Conservation (phyloP, 2,797 vertebrate species). For the Crax fasciolata region DNA sequence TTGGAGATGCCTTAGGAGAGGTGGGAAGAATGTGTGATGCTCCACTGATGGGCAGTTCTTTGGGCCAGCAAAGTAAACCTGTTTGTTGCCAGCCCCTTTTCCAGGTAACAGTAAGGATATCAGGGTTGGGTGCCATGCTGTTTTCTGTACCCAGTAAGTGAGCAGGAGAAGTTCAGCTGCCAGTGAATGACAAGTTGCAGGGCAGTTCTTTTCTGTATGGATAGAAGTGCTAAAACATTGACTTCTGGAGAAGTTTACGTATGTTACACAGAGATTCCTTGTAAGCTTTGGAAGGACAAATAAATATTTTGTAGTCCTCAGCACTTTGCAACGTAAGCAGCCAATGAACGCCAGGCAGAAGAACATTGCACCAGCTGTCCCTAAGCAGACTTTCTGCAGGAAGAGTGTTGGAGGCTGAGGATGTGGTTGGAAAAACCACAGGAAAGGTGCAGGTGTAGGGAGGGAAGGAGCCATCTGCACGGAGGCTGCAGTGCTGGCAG, state of each 20-base stretch:
- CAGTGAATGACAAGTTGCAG: background rate
- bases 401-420: background rate
- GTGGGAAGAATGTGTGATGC: background rate
- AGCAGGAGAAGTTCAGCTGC: background rate
- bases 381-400: background rate
- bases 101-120: background rate
- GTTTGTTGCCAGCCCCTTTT: background rate
- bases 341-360: background rate
- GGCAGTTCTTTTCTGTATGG: background rate
- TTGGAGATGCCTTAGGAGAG: background rate
- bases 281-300: background rate
- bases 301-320: background rate
- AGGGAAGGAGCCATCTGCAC: background rate
- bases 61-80: background rate
- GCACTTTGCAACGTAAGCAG: background rate
- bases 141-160: background rate
- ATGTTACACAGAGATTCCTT: background rate
- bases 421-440: background rate
- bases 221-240: background rate
- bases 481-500: conserved; percentile 4
- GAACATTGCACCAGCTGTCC: background rate
- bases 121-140: rapidly evolving
- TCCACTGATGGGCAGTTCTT: background rate
- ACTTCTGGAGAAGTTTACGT: background rate
- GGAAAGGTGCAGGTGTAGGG: background rate